Percentiles rank a stretch among this genome's conserved stretches.
Conservation (phyloP, 23 tunicate genomes). For the Diplosoma virens region DNA sequence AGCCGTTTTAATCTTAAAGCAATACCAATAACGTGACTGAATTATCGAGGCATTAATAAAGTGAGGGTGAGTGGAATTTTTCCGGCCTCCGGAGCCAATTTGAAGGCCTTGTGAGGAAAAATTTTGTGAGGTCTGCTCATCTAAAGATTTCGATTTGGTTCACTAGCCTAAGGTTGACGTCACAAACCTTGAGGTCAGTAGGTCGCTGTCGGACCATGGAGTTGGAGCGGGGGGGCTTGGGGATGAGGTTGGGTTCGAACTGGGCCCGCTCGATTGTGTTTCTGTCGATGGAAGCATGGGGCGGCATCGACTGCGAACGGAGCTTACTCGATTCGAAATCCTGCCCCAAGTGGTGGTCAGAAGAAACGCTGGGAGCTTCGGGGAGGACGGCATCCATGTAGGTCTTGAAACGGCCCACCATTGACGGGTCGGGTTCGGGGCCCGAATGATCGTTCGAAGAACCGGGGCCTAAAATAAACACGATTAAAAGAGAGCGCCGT, state of each 20-base stretch:
- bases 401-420: background rate
- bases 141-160: too few species aligned
- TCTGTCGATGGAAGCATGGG: constrained; percentile 1
- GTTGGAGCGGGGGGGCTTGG: constrained; percentile 55
- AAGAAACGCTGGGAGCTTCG: background rate
- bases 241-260: constrained; percentile 55
- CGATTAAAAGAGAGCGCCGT: too few species aligned
- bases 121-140: too few species aligned
- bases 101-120: too few species aligned
- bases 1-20: too few species aligned
- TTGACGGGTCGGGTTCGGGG: background rate
- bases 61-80: too few species aligned
- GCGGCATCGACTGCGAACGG: constrained; percentile 15
- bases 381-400: constrained; percentile 15
- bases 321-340: background rate
- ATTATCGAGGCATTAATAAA: too few species aligned
- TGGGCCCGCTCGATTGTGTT: constrained; percentile 36
- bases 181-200: background rate
- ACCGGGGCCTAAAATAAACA: too few species aligned
- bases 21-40: too few species aligned
- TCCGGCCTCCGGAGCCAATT: too few species aligned
- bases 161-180: background rate
- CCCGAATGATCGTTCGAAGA: too few species aligned
- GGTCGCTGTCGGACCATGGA: constrained; percentile 2
- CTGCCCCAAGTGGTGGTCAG: background rate